A percentile compares a stretch with the other conserved stretches of the same genome.
phyloP scores from a whole-genome alignment of 1,140 invertebrate genomes.

The Drosophila sulfurigaster region DNA sequence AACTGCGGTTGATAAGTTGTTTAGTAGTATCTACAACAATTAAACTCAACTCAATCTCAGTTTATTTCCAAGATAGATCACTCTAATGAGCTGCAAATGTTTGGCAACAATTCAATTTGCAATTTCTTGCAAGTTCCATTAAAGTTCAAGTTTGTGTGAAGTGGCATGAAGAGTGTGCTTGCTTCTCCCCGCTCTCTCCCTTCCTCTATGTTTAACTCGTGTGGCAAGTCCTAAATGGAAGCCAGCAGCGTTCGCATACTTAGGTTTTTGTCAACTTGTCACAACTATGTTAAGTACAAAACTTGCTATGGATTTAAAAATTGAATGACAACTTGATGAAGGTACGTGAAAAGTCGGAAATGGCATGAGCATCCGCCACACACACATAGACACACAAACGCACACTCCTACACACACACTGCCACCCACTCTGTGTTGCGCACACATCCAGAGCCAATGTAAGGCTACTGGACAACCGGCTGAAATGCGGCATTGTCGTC shows the following conservation, averaged over 20 bases:
- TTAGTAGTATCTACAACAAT: no score
- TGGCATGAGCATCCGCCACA: constrained; percentile 60
- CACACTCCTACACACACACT: constrained; percentile 15
- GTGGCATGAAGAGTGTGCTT: neutral
- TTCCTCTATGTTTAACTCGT: constrained; percentile 24
- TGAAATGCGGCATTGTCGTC: constrained; percentile 62
- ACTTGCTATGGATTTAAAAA: constrained; percentile 83
- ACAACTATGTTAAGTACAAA: constrained; percentile 84
- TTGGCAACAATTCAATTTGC: neutral
- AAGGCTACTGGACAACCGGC: constrained; percentile 48
- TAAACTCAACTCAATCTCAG: no score
- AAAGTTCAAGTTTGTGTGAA: constrained; percentile 1
- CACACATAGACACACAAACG: constrained; percentile 16
- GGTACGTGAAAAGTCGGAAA: constrained; percentile 82
- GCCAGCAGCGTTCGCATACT: constrained; percentile 62
- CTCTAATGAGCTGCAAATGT: constrained; percentile 1
- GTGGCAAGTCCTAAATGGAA: constrained; percentile 73
- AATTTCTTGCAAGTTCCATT: constrained; percentile 6
- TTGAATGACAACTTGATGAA: constrained; percentile 84
- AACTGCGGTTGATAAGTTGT: no score
- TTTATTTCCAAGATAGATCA: neutral
- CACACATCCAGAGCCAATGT: constrained; percentile 16
- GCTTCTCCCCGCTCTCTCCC: neutral
- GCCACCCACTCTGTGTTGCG: neutral
- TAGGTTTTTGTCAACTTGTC: constrained; percentile 78